Evolutionary conservation across 2,888 invertebrate species (phyloP).

Genomic region (Acrobeloides nanus): DNA sequence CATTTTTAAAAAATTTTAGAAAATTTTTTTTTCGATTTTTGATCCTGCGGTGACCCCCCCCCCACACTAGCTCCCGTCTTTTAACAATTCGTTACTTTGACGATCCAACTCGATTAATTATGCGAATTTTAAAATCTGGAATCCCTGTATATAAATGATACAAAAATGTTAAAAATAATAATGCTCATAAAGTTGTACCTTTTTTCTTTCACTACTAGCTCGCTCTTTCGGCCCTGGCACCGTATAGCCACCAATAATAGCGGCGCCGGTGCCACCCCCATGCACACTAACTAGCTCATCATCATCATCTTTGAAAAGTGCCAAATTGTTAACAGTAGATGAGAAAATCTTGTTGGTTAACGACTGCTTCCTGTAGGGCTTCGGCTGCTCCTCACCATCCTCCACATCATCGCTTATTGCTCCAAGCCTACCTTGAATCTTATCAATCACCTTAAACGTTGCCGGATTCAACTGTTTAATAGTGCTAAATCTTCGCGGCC

Average conservation of each 20-base stretch:
- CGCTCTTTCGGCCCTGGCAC: slow-evolving; percentile 51
- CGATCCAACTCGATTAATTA: too few relatives aligned
- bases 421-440: slow-evolving; percentile 5
- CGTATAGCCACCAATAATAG: slow-evolving; percentile 47
- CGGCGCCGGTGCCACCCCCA: slow-evolving; percentile 24
- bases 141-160: too few relatives aligned
- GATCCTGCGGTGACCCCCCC: too few relatives aligned
- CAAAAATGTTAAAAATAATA: too few relatives aligned
- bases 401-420: slow-evolving; percentile 16
- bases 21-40: too few relatives aligned
- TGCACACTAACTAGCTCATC: slow-evolving; percentile 25
- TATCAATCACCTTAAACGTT: slow-evolving; percentile 27
- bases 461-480: slow-evolving; percentile 46
- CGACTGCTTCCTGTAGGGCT: slow-evolving; percentile 25
- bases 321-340: slow-evolving; percentile 44
- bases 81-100: too few relatives aligned
- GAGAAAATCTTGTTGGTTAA: slow-evolving; percentile 22
- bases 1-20: too few relatives aligned
- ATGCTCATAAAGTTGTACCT: slow-evolving; percentile 23
- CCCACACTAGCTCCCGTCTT: too few relatives aligned
- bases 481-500: slow-evolving; percentile 42
- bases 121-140: too few relatives aligned
- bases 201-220: slow-evolving; percentile 44
- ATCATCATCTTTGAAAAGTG: slow-evolving; percentile 43
- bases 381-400: slow-evolving; percentile 8